Conservation (phyloP, 2,113 vertebrate species). For the Mirza zaza region DNA sequence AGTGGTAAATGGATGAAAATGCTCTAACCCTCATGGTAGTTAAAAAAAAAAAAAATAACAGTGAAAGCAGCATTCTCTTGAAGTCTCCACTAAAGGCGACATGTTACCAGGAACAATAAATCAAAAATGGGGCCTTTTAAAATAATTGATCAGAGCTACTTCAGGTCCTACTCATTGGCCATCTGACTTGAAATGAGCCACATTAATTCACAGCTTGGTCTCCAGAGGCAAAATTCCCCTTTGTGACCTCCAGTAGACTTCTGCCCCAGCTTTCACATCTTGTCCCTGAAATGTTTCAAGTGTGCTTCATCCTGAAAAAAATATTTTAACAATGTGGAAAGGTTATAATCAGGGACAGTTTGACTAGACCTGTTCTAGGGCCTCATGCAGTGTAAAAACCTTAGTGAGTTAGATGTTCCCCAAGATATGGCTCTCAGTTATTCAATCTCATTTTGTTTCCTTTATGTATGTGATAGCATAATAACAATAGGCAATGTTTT, state of each 20-base stretch:
- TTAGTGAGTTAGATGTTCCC: not conserved
- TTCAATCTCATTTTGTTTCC: not conserved
- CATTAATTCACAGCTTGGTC: not conserved
- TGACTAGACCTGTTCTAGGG: not conserved
- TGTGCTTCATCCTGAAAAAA: not conserved
- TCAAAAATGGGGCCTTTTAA: not conserved
- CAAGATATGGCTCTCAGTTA: not conserved
- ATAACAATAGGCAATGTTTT: not conserved
- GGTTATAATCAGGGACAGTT: not conserved
- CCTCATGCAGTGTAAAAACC: not conserved
- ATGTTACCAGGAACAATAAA: not conserved
- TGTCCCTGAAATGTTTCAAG: not conserved
- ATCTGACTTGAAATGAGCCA: not conserved
- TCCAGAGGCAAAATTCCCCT: not conserved
- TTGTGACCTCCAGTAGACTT: not conserved
- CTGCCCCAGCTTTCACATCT: not conserved
- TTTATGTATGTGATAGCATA: not conserved
- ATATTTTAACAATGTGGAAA: not conserved
- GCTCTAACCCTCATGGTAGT: not conserved
- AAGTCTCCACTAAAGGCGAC: not conserved
- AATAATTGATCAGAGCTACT: not conserved
- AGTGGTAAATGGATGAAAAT: conserved; percentile 37
- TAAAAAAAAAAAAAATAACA: not conserved
- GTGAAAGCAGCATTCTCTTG: not conserved
- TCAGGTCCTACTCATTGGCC: not conserved